A percentile compares a stretch with the other conserved stretches of the same genome.
Conservation (phyloP, 2,888 invertebrate genomes). For the Brachynemurus nebulosus region DNA sequence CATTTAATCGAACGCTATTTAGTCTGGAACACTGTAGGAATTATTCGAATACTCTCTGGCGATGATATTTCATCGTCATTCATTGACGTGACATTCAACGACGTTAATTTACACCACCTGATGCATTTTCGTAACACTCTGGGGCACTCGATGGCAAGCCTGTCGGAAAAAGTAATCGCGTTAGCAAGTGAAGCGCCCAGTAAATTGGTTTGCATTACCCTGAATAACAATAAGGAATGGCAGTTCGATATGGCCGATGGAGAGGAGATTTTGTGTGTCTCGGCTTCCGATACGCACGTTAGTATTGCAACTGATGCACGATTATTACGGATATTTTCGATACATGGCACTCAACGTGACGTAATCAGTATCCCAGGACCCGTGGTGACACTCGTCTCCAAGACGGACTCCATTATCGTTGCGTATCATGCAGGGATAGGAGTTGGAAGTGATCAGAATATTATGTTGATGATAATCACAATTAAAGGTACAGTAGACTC, state of each 20-base stretch:
- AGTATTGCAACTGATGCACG: conserved; percentile 65
- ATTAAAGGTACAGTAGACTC: conserved; percentile 26
- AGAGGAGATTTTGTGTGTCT: conserved; percentile 58
- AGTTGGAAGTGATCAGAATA: conserved; percentile 36
- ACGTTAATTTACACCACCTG: conserved; percentile 75
- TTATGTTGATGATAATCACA: conserved; percentile 39
- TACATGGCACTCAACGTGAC: conserved; percentile 78
- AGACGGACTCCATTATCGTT: conserved; percentile 44
- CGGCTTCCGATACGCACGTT: conserved; percentile 57
- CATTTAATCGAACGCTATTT: conserved; percentile 58
- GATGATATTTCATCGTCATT: conserved; percentile 44
- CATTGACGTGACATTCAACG: conserved; percentile 93
- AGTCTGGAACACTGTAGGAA: conserved; percentile 91
- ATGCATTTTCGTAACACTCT: conserved; percentile 78
- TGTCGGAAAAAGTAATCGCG: conserved; percentile 67
- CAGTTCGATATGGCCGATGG: conserved; percentile 57
- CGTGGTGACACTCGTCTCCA: conserved; percentile 51
- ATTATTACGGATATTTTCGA: conserved; percentile 67
- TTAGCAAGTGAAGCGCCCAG: conserved; percentile 62
- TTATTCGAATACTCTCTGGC: conserved; percentile 64
- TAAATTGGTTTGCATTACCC: conserved; percentile 59
- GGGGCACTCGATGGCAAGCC: conserved; percentile 74
- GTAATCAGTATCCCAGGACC: conserved; percentile 59
- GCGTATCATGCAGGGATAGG: conserved; percentile 49
- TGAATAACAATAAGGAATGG: conserved; percentile 81